Base-by-base conservation (phyloP, 2,888 invertebrate genomes). In the Phyllotreta cruciferae region DNA sequence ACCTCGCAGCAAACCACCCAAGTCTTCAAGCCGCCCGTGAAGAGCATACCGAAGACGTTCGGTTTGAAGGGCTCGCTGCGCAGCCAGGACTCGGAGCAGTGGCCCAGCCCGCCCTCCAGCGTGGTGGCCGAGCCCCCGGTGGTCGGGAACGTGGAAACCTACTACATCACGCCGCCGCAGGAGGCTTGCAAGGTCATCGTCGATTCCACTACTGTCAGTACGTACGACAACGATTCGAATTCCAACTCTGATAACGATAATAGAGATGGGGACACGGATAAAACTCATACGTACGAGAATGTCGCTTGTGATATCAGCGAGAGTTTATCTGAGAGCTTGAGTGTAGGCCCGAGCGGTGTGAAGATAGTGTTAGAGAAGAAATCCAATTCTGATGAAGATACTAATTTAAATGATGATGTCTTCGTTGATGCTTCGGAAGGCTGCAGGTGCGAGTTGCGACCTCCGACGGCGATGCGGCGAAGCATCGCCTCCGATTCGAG, bases 101-200 rank as follows among this genome's bases (percentile, higher is more conserved):
- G 92, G 91, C 92, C 92, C 0, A 91, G 92, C 44, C 90, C 92
- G 0, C 91, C 92, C 6, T 89, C 90, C 0, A 86, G 86, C 35
- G 83, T 89, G 13, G 83, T 89, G 13, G 83, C 89, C 60, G 91
- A 90, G 74, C 87, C 87, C 4, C 89, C 89, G 0, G 85, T 91
- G 6, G 86, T 91, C 13, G 91, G 90, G 73, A 90, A 89, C 78
- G 90, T 92, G 77, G 90, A 92, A 78, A 91, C 91, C 13, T 93
- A 90, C 76, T 93, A 90, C 72, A 87, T 91, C 82, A 88, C 89
- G 39, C 90, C 90, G 75, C 89, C 88, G 0, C 91, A 93, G 81
- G 91, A 89, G 80, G 89, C 92, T 0, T 88, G 88, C 66, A 90
- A 90, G 77, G 92, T 93, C 0, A 86, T 87, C 44, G 85, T 93